Conservation (phyloP, 2,888 invertebrate genomes). For the Cecidostiba fungosa region DNA sequence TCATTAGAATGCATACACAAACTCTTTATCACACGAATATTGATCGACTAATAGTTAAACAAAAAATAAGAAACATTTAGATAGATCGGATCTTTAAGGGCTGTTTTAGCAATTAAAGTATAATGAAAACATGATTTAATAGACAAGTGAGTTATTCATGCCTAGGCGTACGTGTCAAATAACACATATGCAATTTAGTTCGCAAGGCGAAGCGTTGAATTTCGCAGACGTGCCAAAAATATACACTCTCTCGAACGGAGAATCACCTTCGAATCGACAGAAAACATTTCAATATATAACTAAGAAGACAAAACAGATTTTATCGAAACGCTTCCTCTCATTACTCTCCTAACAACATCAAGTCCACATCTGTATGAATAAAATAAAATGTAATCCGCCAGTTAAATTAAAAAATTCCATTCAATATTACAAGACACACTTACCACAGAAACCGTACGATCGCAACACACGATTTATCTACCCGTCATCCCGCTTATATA, state of each 20-base stretch:
- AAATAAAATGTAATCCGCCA: no score
- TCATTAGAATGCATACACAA: not conserved
- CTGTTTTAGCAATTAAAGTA: not conserved
- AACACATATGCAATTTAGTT: not conserved
- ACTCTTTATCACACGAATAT: not conserved
- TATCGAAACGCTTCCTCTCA: no score
- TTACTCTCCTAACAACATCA: not conserved
- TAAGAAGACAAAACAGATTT: no score
- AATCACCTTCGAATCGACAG: not conserved
- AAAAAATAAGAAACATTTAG: not conserved
- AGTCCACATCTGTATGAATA: no score
- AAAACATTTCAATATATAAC: no score
- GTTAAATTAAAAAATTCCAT: not conserved
- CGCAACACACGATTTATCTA: not conserved
- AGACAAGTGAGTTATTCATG: slow-evolving; percentile 4
- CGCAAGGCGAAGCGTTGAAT: not conserved
- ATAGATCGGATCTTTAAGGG: not conserved
- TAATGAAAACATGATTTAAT: not conserved
- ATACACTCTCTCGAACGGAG: not conserved
- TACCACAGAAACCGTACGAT: no score
- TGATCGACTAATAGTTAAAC: not conserved
- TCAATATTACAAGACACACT: no score
- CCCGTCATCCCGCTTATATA: not conserved
- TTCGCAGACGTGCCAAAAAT: not conserved
- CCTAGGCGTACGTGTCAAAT: not conserved